phyloP scores from a whole-genome alignment of 2,797 vertebrate species.

The Rhodeus uyekii region DNA sequence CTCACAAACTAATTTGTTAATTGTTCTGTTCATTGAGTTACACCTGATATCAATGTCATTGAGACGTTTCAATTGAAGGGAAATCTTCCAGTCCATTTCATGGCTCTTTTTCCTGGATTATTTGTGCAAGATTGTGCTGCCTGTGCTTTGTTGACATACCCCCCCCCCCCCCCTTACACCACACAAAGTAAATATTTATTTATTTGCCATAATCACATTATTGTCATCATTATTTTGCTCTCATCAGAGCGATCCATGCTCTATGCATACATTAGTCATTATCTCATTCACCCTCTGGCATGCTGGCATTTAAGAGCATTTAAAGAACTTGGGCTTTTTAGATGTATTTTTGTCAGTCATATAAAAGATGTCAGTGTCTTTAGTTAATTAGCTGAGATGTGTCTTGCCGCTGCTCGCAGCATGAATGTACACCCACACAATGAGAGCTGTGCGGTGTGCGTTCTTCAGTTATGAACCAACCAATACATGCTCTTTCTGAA shows the following conservation, averaged over 20 bases:
- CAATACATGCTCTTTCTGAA: neutral
- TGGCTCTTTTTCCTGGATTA: neutral
- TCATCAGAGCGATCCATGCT: slow-evolving; percentile 39
- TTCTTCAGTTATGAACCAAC: neutral
- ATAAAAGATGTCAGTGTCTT: slow-evolving; percentile 15
- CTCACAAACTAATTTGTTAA: neutral
- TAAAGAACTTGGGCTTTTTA: slow-evolving; percentile 7
- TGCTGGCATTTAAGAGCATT: slow-evolving; percentile 37
- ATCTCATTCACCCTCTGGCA: slow-evolving; percentile 46
- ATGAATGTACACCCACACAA: slow-evolving; percentile 27
- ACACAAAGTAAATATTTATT: slow-evolving; percentile 26
- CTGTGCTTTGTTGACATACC: neutral
- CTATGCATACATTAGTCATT: slow-evolving; percentile 43
- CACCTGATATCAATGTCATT: neutral
- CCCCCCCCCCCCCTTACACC: neutral
- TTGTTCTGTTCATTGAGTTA: neutral
- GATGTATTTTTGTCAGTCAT: neutral
- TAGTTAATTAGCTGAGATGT: slow-evolving; percentile 30
- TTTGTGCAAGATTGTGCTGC: neutral
- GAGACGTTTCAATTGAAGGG: neutral
- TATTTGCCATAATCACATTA: slow-evolving; percentile 28
- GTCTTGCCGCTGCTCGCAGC: slow-evolving; percentile 4
- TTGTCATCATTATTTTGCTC: slow-evolving; percentile 46
- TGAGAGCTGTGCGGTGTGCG: neutral
- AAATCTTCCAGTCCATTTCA: neutral